phyloP scores from a whole-genome alignment of 2,888 invertebrate species.

The Zaprionus lineosus region DNA sequence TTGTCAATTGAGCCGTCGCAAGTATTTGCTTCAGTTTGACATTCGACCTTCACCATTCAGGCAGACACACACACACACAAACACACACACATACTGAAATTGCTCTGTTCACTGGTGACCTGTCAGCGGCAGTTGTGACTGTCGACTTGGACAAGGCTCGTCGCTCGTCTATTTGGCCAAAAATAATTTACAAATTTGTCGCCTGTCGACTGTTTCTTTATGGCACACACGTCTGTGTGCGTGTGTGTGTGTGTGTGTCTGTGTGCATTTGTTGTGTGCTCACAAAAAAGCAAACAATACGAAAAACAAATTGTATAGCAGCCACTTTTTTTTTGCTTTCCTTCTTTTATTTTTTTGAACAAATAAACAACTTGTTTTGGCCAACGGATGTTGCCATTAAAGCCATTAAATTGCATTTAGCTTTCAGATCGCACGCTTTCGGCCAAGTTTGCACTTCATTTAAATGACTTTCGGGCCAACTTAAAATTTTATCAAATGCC shows the following conservation, averaged over 20 bases:
- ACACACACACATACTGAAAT: neutral
- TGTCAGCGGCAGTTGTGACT: constrained; percentile 49
- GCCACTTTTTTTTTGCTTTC: no score
- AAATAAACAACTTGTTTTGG: neutral
- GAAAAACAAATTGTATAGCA: constrained; percentile 26
- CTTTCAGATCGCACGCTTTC: constrained; percentile 16
- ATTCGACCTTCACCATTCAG: constrained; percentile 42
- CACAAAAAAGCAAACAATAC: constrained; percentile 8
- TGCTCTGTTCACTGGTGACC: constrained; percentile 20
- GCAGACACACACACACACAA: constrained; percentile 6
- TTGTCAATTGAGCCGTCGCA: constrained; percentile 40
- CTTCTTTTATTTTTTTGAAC: no score
- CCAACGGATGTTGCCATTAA: constrained; percentile 29
- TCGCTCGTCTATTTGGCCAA: constrained; percentile 38
- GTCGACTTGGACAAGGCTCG: constrained; percentile 38
- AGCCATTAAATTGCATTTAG: constrained; percentile 57
- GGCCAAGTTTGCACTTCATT: constrained; percentile 62
- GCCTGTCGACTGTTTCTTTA: constrained; percentile 36
- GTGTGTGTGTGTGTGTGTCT: neutral
- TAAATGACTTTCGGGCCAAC: constrained; percentile 44
- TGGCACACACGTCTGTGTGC: constrained; percentile 22
- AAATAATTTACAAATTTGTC: constrained; percentile 58
- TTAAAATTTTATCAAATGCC: constrained; percentile 55
- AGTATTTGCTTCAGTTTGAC: constrained; percentile 43
- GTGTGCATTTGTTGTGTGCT: constrained; percentile 12